These are phyloP conservation scores for Mimas tiliae DNA, from an alignment of 2,888 invertebrate genomes.

Conservation along the genomic window DNA sequence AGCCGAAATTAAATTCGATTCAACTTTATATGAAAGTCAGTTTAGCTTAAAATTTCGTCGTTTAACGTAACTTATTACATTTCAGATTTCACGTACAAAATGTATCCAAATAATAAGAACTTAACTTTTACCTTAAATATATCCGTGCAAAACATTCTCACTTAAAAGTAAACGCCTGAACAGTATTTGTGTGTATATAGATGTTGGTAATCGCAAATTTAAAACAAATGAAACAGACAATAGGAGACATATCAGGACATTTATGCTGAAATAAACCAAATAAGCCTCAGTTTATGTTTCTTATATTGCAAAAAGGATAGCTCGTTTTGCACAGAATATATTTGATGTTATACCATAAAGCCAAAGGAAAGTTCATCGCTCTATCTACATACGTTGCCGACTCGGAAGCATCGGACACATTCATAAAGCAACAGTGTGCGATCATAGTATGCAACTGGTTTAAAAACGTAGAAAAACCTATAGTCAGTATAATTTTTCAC, in stretches of 20 bases:
- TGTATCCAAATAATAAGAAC: too few relatives aligned
- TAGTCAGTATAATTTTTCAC: background rate
- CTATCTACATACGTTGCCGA: conserved; percentile 8
- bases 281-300: background rate
- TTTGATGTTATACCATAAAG: conserved; percentile 15
- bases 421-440: conserved; percentile 16
- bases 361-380: conserved; percentile 14
- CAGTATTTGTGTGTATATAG: background rate
- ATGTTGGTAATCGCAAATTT: background rate
- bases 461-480: background rate
- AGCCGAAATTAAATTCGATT: too few relatives aligned
- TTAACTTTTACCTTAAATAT: too few relatives aligned
- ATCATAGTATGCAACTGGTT: conserved; percentile 1
- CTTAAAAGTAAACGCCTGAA: too few relatives aligned
- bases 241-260: background rate
- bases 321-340: conserved; percentile 4
- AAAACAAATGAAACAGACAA: background rate
- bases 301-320: conserved; percentile 2
- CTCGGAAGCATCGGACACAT: background rate
- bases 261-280: background rate
- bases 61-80: too few relatives aligned
- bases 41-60: too few relatives aligned
- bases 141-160: too few relatives aligned
- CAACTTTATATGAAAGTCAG: too few relatives aligned
- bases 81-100: too few relatives aligned